These are phyloP conservation scores for Sarcophaga variegata DNA, from an alignment of 2,888 invertebrate genomes.

Conservation along the genomic window DNA sequence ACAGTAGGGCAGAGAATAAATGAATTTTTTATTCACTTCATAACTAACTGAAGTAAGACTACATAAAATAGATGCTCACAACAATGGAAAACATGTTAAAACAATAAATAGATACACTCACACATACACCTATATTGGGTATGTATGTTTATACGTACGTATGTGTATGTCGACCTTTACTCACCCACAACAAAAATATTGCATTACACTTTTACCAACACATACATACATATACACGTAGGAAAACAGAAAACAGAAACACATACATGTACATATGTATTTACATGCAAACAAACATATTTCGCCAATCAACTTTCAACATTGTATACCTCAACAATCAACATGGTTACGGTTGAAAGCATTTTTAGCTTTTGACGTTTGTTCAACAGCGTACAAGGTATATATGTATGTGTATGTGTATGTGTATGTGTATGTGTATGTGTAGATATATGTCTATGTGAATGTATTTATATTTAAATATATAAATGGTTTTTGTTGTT, in stretches of 20 bases:
- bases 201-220: slow-evolving; percentile 1
- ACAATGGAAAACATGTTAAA: slow-evolving; percentile 1
- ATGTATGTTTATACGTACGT: neutral
- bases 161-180: neutral
- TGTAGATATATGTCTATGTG: neutral
- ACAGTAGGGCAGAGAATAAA: slow-evolving; percentile 23
- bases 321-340: slow-evolving; percentile 65
- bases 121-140: neutral
- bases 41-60: slow-evolving; percentile 44
- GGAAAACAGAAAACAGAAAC: neutral
- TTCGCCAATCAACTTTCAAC: slow-evolving; percentile 63
- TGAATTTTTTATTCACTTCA: slow-evolving; percentile 51
- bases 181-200: slow-evolving; percentile 17
- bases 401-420: neutral
- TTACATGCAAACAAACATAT: slow-evolving; percentile 48
- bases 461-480: neutral
- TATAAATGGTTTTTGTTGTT: neutral
- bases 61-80: slow-evolving; percentile 43
- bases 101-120: neutral
- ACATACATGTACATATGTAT: neutral
- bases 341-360: slow-evolving; percentile 61
- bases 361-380: slow-evolving; percentile 62
- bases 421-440: neutral
- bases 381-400: neutral
- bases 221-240: neutral